phyloP scores from a whole-genome alignment of 1,140 invertebrate genomes.

The Hyposmocoma kahamanoa region DNA sequence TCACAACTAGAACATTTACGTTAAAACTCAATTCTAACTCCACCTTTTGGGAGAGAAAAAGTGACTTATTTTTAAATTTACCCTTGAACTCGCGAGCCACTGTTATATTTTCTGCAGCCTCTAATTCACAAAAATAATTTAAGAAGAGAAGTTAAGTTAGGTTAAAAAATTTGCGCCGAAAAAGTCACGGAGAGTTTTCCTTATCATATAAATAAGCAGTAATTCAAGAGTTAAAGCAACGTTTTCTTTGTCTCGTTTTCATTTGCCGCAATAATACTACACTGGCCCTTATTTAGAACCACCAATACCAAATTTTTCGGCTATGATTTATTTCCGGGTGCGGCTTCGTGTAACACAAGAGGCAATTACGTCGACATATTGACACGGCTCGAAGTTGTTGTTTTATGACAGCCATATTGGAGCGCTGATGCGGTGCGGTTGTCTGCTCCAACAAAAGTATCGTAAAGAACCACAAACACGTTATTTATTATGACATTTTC shows the following conservation, averaged over 20 bases:
- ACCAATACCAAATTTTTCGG: conserved; percentile 29
- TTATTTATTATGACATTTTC: conserved; percentile 33
- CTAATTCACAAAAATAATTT: neutral
- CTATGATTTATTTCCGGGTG: conserved; percentile 30
- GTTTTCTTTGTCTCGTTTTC: conserved; percentile 14
- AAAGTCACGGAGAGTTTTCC: conserved; percentile 16
- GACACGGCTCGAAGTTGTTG: conserved; percentile 30
- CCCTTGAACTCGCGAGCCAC: too few species aligned
- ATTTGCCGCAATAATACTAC: conserved; percentile 14
- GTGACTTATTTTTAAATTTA: too few species aligned
- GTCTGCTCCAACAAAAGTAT: too few species aligned
- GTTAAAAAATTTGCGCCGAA: conserved; percentile 23
- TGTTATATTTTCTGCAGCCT: too few species aligned
- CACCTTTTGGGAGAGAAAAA: too few species aligned
- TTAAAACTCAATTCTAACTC: too few species aligned
- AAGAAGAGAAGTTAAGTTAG: conserved; percentile 8
- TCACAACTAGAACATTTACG: too few species aligned
- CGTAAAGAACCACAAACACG: conserved; percentile 23
- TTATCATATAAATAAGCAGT: conserved; percentile 20
- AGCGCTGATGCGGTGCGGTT: neutral
- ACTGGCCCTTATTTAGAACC: conserved; percentile 38
- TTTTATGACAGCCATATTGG: conserved; percentile 26
- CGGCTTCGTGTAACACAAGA: conserved; percentile 25
- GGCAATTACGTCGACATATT: conserved; percentile 50
- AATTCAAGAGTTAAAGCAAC: conserved; percentile 18